Base-by-base conservation (phyloP, 2,113 vertebrate genomes). In the Meriones unguiculatus region DNA sequence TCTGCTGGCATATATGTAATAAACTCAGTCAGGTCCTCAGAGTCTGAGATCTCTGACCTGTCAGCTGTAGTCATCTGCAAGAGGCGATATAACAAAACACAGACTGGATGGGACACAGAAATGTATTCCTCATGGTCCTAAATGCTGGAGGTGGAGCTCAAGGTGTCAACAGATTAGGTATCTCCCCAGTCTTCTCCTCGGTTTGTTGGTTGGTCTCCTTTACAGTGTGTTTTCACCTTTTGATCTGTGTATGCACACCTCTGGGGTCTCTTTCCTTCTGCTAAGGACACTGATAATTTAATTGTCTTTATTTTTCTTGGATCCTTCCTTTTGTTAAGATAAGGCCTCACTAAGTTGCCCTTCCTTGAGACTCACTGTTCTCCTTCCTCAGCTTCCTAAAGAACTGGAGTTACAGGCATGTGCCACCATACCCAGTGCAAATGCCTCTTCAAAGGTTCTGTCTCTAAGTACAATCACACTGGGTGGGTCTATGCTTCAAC, bases 211-310 rank as follows among this genome's bases (percentile, higher is more conserved):
- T 17, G 7, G 7, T 30, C n/a, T 57, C 30, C 20, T 64, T 87
- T n/a, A 69, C n/a, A 69, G 9, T 35, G 28, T 50, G 46, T 35
- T 87, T 52, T 87, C 46, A 8, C 11, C 52, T 73, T 92, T 64
- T 30, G 17, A 57, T 72, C 57, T 85, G 6, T 69, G 25, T 13
- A 30, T 41, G 1, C 50, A 41, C 14, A 35, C 46, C 15, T 12
- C 64, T 91, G 30, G 32, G 25, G 50, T 81, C 50, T 86, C 70
- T 50, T 87, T 38, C 92, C 67, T 91, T 96, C 86, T 50, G 22
- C 32, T 62, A 30, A 72, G 28, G 46, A 52, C 30, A 87, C 13
- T 69, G 65, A 7, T 87, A 73, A 32, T 3, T 82, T 67, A 77
- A 32, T 14, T 86, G 28, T 57, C 76, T 70, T 76, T 69, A 18